phyloP scores from a whole-genome alignment of 2,888 invertebrate species.

The Macaria liturata region DNA sequence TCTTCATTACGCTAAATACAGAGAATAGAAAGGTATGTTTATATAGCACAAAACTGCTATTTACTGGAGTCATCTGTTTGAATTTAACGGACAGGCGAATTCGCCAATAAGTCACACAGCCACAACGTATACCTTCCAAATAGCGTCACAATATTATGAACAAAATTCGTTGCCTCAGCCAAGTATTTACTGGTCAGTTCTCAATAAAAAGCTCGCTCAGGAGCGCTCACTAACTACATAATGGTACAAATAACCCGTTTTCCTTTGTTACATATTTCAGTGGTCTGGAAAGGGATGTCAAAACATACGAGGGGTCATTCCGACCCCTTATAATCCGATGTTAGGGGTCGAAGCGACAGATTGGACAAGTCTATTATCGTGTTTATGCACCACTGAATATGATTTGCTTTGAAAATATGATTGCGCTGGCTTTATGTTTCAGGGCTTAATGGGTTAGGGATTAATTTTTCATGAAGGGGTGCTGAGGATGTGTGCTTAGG shows the following conservation, averaged over 20 bases:
- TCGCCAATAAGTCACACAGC: too few relatives aligned
- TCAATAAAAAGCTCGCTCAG: constrained; percentile 60
- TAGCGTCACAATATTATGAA: too few relatives aligned
- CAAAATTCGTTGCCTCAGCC: not conserved
- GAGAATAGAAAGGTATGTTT: too few relatives aligned
- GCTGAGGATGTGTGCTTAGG: not conserved
- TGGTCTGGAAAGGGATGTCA: constrained; percentile 60
- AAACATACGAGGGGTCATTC: constrained; percentile 57
- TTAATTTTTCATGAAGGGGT: constrained; percentile 9
- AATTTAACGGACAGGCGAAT: too few relatives aligned
- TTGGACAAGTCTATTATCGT: constrained; percentile 37
- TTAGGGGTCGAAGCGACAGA: constrained; percentile 45
- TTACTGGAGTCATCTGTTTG: too few relatives aligned
- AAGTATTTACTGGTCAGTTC: not conserved
- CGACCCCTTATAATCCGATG: constrained; percentile 52
- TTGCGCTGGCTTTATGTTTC: constrained; percentile 20
- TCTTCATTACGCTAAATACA: too few relatives aligned
- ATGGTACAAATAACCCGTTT: constrained; percentile 58
- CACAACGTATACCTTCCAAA: too few relatives aligned
- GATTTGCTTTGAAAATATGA: constrained; percentile 36
- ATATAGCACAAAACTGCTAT: too few relatives aligned
- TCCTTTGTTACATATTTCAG: constrained; percentile 75
- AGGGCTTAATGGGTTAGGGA: constrained; percentile 20
- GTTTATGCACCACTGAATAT: constrained; percentile 29
- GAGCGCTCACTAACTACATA: constrained; percentile 54